Evolutionary conservation across 2,888 invertebrate genomes (phyloP).

Genomic region (Euphydryas editha): DNA sequence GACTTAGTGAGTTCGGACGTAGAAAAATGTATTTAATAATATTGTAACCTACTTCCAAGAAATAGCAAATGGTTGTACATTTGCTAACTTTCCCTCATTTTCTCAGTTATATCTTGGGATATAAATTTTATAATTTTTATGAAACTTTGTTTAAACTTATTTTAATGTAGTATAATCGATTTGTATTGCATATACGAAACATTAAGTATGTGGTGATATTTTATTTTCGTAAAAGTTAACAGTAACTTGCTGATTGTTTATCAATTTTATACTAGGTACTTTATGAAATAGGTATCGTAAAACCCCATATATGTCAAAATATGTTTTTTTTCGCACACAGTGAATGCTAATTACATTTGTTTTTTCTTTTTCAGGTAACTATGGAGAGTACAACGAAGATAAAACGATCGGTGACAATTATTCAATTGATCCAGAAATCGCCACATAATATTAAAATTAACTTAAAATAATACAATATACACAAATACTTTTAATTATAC

Average conservation of each 20-base stretch:
- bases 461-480: too few species aligned
- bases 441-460: not conserved
- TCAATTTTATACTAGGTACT: too few species aligned
- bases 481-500: too few species aligned
- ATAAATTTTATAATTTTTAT: constrained; percentile 26
- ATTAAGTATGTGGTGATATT: not conserved
- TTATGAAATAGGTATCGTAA: too few species aligned
- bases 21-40: constrained; percentile 29
- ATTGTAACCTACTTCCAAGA: constrained; percentile 20
- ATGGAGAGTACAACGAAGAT: not conserved
- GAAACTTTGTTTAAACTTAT: constrained; percentile 29
- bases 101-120: constrained; percentile 25
- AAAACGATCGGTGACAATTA: not conserved
- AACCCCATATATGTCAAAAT: too few species aligned
- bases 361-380: constrained; percentile 8
- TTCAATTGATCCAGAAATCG: not conserved
- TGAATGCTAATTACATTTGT: not conserved
- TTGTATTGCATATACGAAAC: not conserved
- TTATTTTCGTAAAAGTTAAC: not conserved
- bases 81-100: constrained; percentile 27
- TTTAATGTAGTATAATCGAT: constrained; percentile 21
- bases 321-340: not conserved
- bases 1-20: constrained; percentile 18
- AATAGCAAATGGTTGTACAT: constrained; percentile 23
- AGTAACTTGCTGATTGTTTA: too few species aligned